Conservation (phyloP, 2,797 vertebrate species). For the Argyrosomus regius region DNA sequence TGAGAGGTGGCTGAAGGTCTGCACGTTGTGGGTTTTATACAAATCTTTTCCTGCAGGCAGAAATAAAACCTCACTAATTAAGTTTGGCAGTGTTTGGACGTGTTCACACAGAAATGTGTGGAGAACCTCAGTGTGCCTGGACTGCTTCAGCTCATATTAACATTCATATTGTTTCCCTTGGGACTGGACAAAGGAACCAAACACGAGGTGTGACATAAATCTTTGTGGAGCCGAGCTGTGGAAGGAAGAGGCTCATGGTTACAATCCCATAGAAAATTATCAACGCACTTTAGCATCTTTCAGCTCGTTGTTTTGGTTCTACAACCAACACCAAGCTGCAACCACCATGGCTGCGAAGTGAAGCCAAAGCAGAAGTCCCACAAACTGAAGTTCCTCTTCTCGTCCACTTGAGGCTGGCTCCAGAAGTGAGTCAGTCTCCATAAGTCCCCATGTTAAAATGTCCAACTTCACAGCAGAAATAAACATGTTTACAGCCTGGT, state of each 20-base stretch:
- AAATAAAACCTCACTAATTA: conserved; percentile 4
- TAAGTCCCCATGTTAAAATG: too few species aligned
- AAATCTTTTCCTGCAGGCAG: background rate
- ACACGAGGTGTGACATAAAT: background rate
- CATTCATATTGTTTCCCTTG: background rate
- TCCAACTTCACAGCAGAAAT: too few species aligned
- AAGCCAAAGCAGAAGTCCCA: too few species aligned
- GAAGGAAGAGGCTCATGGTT: too few species aligned
- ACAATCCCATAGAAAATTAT: too few species aligned
- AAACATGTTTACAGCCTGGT: too few species aligned
- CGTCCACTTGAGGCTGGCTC: too few species aligned
- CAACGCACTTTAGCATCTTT: too few species aligned
- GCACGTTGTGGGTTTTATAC: background rate
- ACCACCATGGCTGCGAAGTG: too few species aligned
- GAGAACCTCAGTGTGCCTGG: background rate
- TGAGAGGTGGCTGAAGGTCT: background rate
- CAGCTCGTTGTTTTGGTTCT: background rate
- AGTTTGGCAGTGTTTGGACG: background rate
- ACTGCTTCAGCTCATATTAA: conserved; percentile 9
- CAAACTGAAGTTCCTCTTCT: too few species aligned
- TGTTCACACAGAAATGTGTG: background rate
- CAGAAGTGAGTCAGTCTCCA: too few species aligned
- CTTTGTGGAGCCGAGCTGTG: background rate
- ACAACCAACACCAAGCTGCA: too few species aligned
- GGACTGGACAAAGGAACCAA: background rate